Evolutionary conservation across 2,888 invertebrate species (phyloP).

Genomic region (Callyntrura guangdongensis): DNA sequence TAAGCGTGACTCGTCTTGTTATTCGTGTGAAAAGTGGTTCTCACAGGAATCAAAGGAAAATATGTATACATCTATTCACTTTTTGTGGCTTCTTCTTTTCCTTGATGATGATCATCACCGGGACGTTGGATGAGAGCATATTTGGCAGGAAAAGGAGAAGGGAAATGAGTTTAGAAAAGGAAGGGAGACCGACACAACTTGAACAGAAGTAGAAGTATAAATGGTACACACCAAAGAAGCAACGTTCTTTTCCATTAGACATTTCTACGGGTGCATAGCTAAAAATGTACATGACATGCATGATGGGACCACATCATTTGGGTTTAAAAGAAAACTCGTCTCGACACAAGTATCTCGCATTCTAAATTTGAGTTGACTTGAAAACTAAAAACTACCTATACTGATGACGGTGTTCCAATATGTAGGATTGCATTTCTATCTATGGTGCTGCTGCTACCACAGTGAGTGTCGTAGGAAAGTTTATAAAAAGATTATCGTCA

Average conservation of each 20-base stretch:
- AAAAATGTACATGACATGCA: background rate
- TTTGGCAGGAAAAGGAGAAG: constrained; percentile 11
- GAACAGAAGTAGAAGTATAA: background rate
- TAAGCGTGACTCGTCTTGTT: too few species aligned
- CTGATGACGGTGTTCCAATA: background rate
- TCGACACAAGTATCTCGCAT: too few species aligned
- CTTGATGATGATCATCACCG: background rate
- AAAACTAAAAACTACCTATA: too few species aligned
- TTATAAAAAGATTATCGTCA: constrained; percentile 57
- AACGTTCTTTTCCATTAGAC: background rate
- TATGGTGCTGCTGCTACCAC: constrained; percentile 8
- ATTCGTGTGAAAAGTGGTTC: constrained; percentile 34
- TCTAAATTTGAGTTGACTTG: too few species aligned
- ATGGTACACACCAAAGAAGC: too few species aligned
- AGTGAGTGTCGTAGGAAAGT: constrained; percentile 13
- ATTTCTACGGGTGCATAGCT: background rate
- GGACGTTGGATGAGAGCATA: background rate
- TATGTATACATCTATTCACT: too few species aligned
- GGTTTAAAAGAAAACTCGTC: too few species aligned
- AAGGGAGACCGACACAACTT: background rate
- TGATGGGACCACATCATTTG: too few species aligned
- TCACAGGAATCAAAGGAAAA: constrained; percentile 2
- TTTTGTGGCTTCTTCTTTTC: constrained; percentile 24
- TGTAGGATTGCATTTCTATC: background rate
- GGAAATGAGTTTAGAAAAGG: background rate